A percentile compares a stretch with the other conserved stretches of the same genome.
phyloP scores from a whole-genome alignment of 2,888 invertebrate species.

The Trissoscelio sp. region DNA sequence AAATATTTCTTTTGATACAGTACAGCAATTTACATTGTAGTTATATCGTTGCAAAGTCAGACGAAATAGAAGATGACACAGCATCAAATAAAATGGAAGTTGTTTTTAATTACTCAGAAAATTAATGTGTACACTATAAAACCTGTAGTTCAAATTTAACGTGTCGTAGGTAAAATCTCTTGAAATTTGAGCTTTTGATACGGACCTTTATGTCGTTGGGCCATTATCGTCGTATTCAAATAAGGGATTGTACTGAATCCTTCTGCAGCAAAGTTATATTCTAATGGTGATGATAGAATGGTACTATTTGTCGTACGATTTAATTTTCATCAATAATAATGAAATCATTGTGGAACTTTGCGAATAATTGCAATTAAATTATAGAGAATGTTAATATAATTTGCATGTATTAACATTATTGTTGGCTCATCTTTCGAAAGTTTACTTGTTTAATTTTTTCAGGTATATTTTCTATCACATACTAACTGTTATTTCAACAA shows the following conservation, averaged over 20 bases:
- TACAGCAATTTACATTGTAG: too few species aligned
- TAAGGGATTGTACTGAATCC: conserved; percentile 20
- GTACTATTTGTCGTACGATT: neutral
- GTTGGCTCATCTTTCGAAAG: too few species aligned
- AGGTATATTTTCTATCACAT: too few species aligned
- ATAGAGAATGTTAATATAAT: too few species aligned
- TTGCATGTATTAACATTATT: too few species aligned
- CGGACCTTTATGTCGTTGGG: conserved; percentile 5
- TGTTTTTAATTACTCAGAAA: conserved; percentile 48
- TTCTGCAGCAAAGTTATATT: neutral
- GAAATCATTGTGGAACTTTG: too few species aligned
- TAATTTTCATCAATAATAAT: conserved; percentile 5
- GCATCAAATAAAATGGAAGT: conserved; percentile 31
- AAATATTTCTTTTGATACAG: too few species aligned
- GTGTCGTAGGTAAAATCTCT: conserved; percentile 10
- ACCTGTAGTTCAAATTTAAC: conserved; percentile 32
- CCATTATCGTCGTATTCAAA: conserved; percentile 17
- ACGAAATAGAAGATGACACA: too few species aligned
- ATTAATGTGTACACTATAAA: conserved; percentile 43
- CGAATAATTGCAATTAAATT: too few species aligned
- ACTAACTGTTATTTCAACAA: too few species aligned
- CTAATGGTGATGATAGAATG: neutral
- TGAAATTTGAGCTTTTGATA: conserved; percentile 19
- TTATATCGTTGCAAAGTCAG: too few species aligned
- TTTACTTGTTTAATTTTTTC: too few species aligned